Evolutionary conservation across 2,797 vertebrate species (phyloP).

Genomic region (Monodelphis domestica): DNA sequence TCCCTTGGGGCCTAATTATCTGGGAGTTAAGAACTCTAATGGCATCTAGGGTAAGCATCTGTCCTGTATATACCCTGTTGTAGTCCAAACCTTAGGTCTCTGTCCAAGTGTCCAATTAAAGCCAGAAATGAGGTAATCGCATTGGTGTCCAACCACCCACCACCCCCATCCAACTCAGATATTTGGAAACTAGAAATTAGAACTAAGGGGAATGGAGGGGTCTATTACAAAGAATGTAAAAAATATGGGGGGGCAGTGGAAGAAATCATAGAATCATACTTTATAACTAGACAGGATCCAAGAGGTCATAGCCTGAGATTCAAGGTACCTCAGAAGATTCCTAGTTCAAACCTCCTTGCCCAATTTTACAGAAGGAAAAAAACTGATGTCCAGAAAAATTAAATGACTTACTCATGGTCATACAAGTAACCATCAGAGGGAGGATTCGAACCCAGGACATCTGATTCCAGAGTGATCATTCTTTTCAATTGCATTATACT

Average conservation of each 20-base stretch:
- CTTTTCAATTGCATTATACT: not conserved
- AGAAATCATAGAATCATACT: not conserved
- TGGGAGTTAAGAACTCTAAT: conserved; percentile 43
- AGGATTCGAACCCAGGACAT: not conserved
- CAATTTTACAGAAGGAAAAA: conserved; percentile 21
- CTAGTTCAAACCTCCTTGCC: not conserved
- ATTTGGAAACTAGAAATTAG: not conserved
- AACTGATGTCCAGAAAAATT: not conserved
- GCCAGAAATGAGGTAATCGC: not conserved
- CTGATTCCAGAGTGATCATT: not conserved
- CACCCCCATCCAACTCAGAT: not conserved
- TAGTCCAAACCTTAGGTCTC: conserved; percentile 5
- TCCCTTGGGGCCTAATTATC: conserved; percentile 49
- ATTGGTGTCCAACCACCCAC: not conserved
- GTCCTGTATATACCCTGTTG: conserved; percentile 14
- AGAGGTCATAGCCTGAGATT: not conserved
- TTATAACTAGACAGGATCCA: not conserved
- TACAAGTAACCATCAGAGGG: not conserved
- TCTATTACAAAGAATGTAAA: not conserved
- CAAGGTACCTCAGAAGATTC: not conserved
- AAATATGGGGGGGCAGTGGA: not conserved
- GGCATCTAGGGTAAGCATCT: conserved; percentile 36
- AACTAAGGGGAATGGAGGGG: not conserved
- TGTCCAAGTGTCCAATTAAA: conserved; percentile 20
- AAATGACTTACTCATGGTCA: not conserved